Conservation (phyloP, 2,113 vertebrate genomes). For the Pedetes capensis region DNA sequence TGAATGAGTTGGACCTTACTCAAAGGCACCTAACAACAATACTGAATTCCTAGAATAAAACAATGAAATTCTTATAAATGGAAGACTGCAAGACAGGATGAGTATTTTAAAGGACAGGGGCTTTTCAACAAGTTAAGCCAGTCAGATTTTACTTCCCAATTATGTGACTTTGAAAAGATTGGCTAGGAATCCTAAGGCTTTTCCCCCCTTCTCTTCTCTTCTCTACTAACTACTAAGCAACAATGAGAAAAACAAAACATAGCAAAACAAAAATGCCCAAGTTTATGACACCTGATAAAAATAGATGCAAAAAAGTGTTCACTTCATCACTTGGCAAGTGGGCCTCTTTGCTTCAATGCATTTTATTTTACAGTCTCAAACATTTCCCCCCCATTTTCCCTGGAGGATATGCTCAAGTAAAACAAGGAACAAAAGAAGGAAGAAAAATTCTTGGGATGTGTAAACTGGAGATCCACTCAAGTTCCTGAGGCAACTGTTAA, state of each 20-base stretch:
- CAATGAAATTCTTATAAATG: not conserved
- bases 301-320: slow-evolving; percentile 11
- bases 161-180: slow-evolving; percentile 7
- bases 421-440: not conserved
- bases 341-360: not conserved
- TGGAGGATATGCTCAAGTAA: not conserved
- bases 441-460: not conserved
- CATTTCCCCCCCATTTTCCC: not conserved
- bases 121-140: slow-evolving; percentile 4
- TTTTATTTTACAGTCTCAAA: not conserved
- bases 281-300: slow-evolving; percentile 2
- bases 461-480: not conserved
- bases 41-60: slow-evolving; percentile 40
- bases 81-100: not conserved
- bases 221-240: slow-evolving; percentile 33
- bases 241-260: no score
- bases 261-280: slow-evolving; percentile 49
- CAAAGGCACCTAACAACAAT: no score
- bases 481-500: not conserved
- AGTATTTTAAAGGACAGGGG: not conserved
- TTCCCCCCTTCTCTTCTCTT: not conserved
- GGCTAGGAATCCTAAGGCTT: not conserved
- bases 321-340: not conserved
- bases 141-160: not conserved
- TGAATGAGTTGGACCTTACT: no score